Evolutionary conservation across 2,888 invertebrate genomes (phyloP), one percentile per base, ranked within the genome.

Genomic region (Elysia crispata): DNA sequence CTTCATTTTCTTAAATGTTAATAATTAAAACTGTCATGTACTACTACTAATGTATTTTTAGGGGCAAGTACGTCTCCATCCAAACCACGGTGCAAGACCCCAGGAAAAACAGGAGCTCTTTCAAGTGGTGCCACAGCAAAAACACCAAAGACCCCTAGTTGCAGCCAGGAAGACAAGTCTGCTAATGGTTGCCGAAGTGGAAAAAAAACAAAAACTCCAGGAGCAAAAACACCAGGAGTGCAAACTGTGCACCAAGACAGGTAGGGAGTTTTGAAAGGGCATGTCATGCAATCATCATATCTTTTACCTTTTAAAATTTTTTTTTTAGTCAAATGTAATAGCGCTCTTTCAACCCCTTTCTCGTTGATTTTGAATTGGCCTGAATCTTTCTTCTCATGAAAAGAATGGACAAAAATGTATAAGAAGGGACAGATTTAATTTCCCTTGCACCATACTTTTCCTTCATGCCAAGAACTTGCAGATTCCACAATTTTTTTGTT

Each of bases 161-260:
- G 3, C 23, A 60, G 20, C 60, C n/a, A 23, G 15, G 60, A 20
- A 15, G 60, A 60, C 60, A 23, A 23, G 23, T 60, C 69, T 28
- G 62, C 60, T 8, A 74, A 74, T 54, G 79, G 66, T 0, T 25
- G 57, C 28, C 50, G 60, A 15, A 82, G 82, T 69, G 72, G 69
- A 3, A 85, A 78, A 49, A 82, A 77, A 73, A 73, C 82, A 11
- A 86, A 86, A 76, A 87, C 86, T 11, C 87, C 87, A 0, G 80
- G 85, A 8, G 85, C 85, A 76, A 85, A 86, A 25, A 84, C 84
- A 20, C 84, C 84, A 85, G 49, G 82, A 83, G 76, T 80, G 83
- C 83, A 82, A 76, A 57, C 18, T n/a, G 67, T 41, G 1, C 13
- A 49, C 33, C 18, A 15, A 64, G 25, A 33, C 41, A 33, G 31